Evolutionary conservation across 2,888 invertebrate species (phyloP), one percentile per base, ranked within the genome.

Genomic region (Anthophora plumipes): DNA sequence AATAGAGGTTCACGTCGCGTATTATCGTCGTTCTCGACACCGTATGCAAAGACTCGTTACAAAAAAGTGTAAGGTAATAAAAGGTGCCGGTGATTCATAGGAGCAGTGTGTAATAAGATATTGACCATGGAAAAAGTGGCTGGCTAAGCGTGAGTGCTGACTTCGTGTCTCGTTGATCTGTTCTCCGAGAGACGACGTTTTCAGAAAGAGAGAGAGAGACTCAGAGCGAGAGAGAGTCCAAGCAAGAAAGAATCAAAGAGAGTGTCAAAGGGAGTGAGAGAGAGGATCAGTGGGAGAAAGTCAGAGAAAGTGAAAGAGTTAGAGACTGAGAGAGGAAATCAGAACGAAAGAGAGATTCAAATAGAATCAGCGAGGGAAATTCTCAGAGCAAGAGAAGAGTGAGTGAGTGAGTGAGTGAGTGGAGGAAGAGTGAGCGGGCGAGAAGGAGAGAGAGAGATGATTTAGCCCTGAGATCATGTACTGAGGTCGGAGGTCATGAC

Each of bases 401-500:
- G 20, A 60, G 63, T 9, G n/a, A 63, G 46, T 60, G 43, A 37
- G 37, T 12, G 69, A 20, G 25, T 37, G 72, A 66, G 64, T 79
- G 60, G 64, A n/a, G 54, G 14, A 39, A 48, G 48, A 43, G 20
- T 66, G n/a, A 31, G 11, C 25, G 54, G 46, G 39, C 31, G n/a
- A 11, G 52, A 22, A n/a, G 14, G 31, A 2, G 11, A 3, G 43
- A 17, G 25, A 12, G 73, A 14, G 25, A 31, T n/a, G n/a, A n/a
- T n/a, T n/a, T n/a, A n/a, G n/a, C n/a, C n/a, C n/a, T n/a, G n/a
- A 54, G 48, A 57, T 41, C 43, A 67, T 37, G 57, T 25, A 39
- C 66, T 41, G 57, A 41, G 82, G 82, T 82, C 70, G 75, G 83
- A 80, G 61, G 73, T 31, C 39, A 63, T 54, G 84, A 85, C 85